Percentiles rank a stretch among this genome's conserved stretches.
phyloP scores from a whole-genome alignment of 1,140 invertebrate genomes.

The Anastrepha obliqua region DNA sequence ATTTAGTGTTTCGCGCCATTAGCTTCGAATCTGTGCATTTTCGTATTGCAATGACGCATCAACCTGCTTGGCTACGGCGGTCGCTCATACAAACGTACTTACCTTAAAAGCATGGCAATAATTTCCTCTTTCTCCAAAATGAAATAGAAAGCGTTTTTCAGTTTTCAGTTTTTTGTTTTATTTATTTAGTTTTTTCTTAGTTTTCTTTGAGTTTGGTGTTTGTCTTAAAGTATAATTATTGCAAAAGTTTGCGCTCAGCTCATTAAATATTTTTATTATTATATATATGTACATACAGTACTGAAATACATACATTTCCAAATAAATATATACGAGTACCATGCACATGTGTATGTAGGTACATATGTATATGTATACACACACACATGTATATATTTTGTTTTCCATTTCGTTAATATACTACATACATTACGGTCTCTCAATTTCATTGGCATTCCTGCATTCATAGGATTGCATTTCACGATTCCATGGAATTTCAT shows the following conservation, averaged over 20 bases:
- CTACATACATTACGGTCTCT: background rate
- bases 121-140: no score
- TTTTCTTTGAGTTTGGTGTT: slow-evolving; percentile 55
- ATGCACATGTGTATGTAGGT: background rate
- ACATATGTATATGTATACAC: background rate
- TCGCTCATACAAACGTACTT: no score
- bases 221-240: slow-evolving; percentile 60
- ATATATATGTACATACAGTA: slow-evolving; percentile 60
- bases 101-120: no score
- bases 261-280: slow-evolving; percentile 60
- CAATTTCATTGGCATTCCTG: background rate
- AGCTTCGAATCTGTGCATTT: no score
- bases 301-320: background rate
- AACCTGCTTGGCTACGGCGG: no score
- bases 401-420: background rate
- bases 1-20: no score
- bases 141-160: background rate
- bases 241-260: slow-evolving; percentile 64
- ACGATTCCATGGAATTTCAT: background rate
- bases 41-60: no score
- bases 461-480: background rate
- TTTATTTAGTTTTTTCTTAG: slow-evolving; percentile 18
- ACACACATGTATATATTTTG: background rate
- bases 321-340: background rate
- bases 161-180: slow-evolving; percentile 23